Base-by-base conservation (phyloP, 2,113 vertebrate genomes). In the Blennius ocellaris region DNA sequence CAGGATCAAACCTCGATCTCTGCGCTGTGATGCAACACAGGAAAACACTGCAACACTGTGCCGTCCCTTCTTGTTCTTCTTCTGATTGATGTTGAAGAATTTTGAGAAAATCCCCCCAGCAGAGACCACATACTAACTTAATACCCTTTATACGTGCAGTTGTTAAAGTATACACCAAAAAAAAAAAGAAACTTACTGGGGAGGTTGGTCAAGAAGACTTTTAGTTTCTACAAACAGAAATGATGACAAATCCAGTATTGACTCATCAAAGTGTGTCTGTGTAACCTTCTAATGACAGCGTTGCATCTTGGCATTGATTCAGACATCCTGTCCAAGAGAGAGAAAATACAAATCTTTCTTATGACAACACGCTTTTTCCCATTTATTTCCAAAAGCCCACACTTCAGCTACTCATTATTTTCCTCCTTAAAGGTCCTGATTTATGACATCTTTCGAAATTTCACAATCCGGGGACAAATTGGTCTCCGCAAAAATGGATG, bases 381-480 rank as follows among this genome's bases (percentile, higher is more conserved):
- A 82, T 81, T 51, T 50, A 67, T 80, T 80, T 87, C 84, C 88
- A 85, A 88, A 30, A 83, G 64, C 68, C 82, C 70, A 80, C 55
- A 73, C 81, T 88, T 81, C 51, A 86, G 75, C 82, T 76, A 47
- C 69, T 80, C 78, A 76, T 81, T 81, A 72, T 72, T 80, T 76
- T 61, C 68, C 76, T 45, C 47, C 80, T 80, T 80, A 83, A 87
- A 83, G 56, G 73, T 86, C 69, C 72, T 90, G 89, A 91, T 92
- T 92, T 87, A 92, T 88, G 83, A 76, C 80, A 71, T 89, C 73
- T 88, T 89, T 69, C 62, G 21, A 30, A 86, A 78, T 91, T 91
- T 91, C 90, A 90, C 87, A 90, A 91, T 87, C 89, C 73, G 78
- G 78, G 78, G 85, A 92, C 87, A 92, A 89, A 92, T 92, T 88